Evolutionary conservation across 1,140 invertebrate genomes (phyloP).

Genomic region (Aphelenchoides besseyi): DNA sequence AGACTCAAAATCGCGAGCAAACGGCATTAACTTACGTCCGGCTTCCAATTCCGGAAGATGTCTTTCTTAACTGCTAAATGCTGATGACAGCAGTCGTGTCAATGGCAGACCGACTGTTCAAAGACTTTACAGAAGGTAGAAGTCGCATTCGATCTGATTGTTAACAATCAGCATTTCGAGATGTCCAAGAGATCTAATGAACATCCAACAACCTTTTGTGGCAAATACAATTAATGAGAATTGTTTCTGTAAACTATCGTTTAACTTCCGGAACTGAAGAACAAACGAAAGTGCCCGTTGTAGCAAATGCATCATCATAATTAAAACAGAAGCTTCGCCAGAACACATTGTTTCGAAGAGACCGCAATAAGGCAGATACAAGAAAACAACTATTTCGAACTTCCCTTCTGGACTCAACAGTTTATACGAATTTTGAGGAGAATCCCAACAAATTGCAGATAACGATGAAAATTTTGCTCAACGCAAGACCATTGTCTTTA

Average conservation of each 20-base stretch:
- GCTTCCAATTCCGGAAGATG: background rate
- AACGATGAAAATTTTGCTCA: background rate
- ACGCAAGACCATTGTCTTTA: background rate
- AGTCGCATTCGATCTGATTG: no score
- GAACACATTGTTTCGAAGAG: background rate
- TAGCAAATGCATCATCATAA: constrained; percentile 1
- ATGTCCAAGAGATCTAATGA: no score
- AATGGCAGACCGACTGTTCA: no score
- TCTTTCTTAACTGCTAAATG: background rate
- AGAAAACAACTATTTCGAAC: no score
- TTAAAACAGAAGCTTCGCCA: background rate
- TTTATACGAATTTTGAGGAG: background rate
- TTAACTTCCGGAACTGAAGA: no score
- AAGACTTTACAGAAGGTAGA: no score
- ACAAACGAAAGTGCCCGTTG: background rate
- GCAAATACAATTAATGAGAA: no score
- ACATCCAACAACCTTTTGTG: no score
- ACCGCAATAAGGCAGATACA: no score
- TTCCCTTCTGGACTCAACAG: no score
- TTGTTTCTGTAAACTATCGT: no score
- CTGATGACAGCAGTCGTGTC: background rate
- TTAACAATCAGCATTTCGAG: no score
- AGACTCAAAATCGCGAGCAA: background rate
- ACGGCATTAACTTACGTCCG: background rate
- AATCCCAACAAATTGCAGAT: background rate